Percentiles rank a stretch among this genome's conserved stretches.
These are phyloP conservation scores for Taeniopygia guttata DNA, from an alignment of 2,797 vertebrate species.

Conservation along the genomic window DNA sequence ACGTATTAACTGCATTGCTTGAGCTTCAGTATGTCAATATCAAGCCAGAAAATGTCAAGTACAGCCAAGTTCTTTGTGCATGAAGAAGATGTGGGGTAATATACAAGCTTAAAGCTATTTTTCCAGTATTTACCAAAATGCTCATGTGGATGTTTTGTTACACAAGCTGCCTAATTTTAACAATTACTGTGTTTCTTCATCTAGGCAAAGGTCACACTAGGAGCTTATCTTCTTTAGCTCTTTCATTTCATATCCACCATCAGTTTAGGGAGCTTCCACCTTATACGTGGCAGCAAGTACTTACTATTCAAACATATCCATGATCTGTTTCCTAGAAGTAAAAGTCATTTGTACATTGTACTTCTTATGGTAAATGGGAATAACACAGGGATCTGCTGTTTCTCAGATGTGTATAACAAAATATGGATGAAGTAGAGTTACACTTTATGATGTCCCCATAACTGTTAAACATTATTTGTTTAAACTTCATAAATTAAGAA, in stretches of 20 bases:
- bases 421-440: not conserved
- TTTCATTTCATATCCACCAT: not conserved
- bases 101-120: not conserved
- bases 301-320: not conserved
- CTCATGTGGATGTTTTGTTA: not conserved
- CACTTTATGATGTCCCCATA: not conserved
- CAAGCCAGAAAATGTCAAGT: not conserved
- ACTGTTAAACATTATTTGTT: not conserved
- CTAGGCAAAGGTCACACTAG: not conserved
- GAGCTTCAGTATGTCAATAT: not conserved
- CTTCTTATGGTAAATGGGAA: not conserved
- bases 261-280: not conserved
- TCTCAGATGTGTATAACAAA: not conserved
- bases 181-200: not conserved
- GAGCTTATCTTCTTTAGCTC: not conserved
- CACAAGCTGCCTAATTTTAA: not conserved
- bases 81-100: not conserved
- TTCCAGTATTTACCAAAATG: not conserved
- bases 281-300: not conserved
- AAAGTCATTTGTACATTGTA: not conserved
- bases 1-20: not conserved
- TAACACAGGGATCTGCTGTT: not conserved
- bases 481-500: not conserved
- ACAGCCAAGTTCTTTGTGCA: not conserved
- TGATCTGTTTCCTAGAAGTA: not conserved